Base-by-base conservation (phyloP, 2,888 invertebrate genomes). In the Rhopalosiphum nymphaeae region DNA sequence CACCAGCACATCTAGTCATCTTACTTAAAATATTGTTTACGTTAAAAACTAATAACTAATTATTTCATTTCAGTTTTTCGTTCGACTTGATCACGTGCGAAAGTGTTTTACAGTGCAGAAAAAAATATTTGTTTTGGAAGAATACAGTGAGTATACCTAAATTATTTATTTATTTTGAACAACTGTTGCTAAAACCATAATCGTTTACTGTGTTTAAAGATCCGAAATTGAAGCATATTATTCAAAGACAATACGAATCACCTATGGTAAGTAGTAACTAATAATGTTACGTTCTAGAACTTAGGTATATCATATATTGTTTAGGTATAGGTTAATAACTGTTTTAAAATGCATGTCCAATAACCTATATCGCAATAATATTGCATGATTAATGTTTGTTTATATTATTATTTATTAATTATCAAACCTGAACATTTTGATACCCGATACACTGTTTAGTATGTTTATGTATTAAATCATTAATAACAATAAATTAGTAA, bases 41-140 rank as follows among this genome's bases (percentile, higher is more conserved):
- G 29, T 53, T 78, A n/a, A 46, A 4, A 49, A 86, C 26, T 94
- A 86, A 94, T 85, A 29, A 5, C 9, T 13, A 25, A 25, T 92
- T 92, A 87, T 94, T 95, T 96, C 95, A 96, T 98, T 98, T 95
- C 98, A 99, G 99, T 99, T 99, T 97, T 99, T 99, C 97, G 99
- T 99, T 96, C 98, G 99, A 96, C 97, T 99, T 97, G 98, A 98
- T 96, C 99, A 99, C 96, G 99, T 99, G 96, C 98, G 99, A 96
- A 99, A 99, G 97, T 99, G 99, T 97, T 99, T 99, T 97, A 99
- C 99, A 95, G 99, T 99, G 96, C 99, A 99, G 96, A 99, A 99
- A 96, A 99, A 99, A 96, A 98, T 99, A 96, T 99, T 99, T 97
- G 98, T 99, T 96, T 97, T 99, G 96, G 99, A 99, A 97, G 99